These are phyloP conservation scores for Drosophila borealis DNA, from an alignment of 2,888 invertebrate species.

Conservation along the genomic window DNA sequence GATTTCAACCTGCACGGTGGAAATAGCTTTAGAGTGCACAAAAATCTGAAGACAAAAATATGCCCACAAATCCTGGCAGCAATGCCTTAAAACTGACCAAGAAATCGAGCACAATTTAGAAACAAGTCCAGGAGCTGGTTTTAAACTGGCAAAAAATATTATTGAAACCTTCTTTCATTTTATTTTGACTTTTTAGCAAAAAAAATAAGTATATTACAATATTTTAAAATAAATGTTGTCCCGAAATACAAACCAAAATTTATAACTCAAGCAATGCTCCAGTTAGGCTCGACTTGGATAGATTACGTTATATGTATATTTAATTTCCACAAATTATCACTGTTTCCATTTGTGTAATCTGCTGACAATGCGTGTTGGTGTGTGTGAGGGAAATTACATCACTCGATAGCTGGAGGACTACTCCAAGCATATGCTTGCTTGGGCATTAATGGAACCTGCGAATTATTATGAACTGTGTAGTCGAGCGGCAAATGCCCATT, in stretches of 20 bases:
- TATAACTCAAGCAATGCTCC: too few relatives aligned
- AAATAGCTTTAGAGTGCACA: slow-evolving; percentile 6
- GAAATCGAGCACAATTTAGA: too few relatives aligned
- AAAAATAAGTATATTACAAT: too few relatives aligned
- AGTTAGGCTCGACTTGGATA: too few relatives aligned
- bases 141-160: too few relatives aligned
- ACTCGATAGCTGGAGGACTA: background rate
- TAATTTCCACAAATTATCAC: background rate
- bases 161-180: too few relatives aligned
- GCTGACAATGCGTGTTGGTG: background rate
- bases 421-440: background rate
- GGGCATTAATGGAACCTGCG: slow-evolving; percentile 12
- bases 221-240: too few relatives aligned
- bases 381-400: background rate
- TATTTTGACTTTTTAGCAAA: too few relatives aligned
- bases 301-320: too few relatives aligned
- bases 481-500: slow-evolving; percentile 45
- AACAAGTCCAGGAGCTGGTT: too few relatives aligned
- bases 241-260: too few relatives aligned
- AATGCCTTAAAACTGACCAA: background rate
- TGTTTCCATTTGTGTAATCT: background rate
- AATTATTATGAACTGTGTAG: slow-evolving; percentile 34
- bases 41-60: background rate
- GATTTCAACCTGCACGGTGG: slow-evolving; percentile 14
- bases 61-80: slow-evolving; percentile 9